Evolutionary conservation across 2,888 invertebrate species (phyloP).

Genomic region (Drosophila ezoana): DNA sequence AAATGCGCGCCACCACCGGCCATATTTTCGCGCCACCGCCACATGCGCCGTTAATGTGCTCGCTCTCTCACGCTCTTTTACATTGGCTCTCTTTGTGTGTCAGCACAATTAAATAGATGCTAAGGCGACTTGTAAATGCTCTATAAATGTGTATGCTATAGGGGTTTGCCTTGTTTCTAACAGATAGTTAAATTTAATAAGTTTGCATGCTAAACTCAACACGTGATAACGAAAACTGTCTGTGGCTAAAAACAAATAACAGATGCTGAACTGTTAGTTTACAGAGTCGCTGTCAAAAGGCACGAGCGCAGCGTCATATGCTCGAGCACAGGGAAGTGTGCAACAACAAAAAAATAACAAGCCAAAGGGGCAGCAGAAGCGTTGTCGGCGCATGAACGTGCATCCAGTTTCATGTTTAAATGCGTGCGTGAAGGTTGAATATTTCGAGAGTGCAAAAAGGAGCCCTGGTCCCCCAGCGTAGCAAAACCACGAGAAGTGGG

Average conservation of each 20-base stretch:
- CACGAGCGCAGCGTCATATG: constrained; percentile 18
- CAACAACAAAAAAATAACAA: constrained; percentile 45
- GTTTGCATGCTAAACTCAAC: not conserved
- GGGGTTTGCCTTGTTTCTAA: not conserved
- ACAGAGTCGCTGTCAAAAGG: not conserved
- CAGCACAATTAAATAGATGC: not conserved
- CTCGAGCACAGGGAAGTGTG: constrained; percentile 13
- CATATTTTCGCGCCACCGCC: constrained; percentile 79
- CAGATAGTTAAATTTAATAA: too few relatives aligned
- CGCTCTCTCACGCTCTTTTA: constrained; percentile 42
- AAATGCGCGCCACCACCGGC: constrained; percentile 60
- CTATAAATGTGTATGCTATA: constrained; percentile 5
- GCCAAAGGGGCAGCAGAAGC: constrained; percentile 66
- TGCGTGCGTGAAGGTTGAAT: constrained; percentile 78
- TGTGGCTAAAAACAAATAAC: not conserved
- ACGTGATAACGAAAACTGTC: not conserved
- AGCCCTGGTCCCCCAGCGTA: constrained; percentile 57
- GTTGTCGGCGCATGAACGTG: constrained; percentile 62
- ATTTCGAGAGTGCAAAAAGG: constrained; percentile 61
- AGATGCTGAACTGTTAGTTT: not conserved
- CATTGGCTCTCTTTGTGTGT: constrained; percentile 42
- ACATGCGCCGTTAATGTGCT: constrained; percentile 69
- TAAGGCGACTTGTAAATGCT: constrained; percentile 27
- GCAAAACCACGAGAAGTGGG: constrained; percentile 62
- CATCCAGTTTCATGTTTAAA: constrained; percentile 71